A percentile compares a stretch with the other conserved stretches of the same genome.
Evolutionary conservation across 1,140 invertebrate genomes (phyloP).

Genomic region (Magallana gigas): DNA sequence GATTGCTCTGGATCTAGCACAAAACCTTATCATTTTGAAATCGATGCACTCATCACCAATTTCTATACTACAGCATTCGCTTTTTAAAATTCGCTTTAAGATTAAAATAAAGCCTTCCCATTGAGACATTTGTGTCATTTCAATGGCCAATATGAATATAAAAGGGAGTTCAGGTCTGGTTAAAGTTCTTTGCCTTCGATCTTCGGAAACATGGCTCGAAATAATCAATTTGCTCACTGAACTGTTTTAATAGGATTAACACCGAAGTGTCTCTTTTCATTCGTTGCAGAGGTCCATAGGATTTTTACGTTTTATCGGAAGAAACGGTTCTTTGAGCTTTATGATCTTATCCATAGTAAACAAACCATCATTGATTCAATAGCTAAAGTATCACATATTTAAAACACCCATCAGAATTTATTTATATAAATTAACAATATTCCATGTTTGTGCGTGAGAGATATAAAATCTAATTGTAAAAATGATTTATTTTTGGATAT

Average conservation of each 20-base stretch:
- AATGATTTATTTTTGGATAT: too few species aligned
- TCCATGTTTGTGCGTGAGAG: too few species aligned
- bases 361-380: too few species aligned
- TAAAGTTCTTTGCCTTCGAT: background rate
- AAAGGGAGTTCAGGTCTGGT: background rate
- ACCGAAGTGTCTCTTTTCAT: background rate
- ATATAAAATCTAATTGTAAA: too few species aligned
- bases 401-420: too few species aligned
- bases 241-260: slow-evolving; percentile 10
- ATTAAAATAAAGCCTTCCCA: background rate
- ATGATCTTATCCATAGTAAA: too few species aligned
- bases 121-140: slow-evolving; percentile 1
- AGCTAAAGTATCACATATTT: too few species aligned
- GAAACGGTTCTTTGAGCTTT: too few species aligned
- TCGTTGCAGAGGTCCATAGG: too few species aligned
- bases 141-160: slow-evolving; percentile 1
- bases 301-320: too few species aligned
- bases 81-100: background rate
- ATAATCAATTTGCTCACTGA: background rate
- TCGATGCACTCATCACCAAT: background rate
- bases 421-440: too few species aligned
- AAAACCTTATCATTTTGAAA: background rate
- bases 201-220: background rate
- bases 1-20: background rate
- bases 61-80: background rate